These are phyloP conservation scores for Chitala chitala DNA, from an alignment of 2,113 vertebrate species.

Conservation along the genomic window DNA sequence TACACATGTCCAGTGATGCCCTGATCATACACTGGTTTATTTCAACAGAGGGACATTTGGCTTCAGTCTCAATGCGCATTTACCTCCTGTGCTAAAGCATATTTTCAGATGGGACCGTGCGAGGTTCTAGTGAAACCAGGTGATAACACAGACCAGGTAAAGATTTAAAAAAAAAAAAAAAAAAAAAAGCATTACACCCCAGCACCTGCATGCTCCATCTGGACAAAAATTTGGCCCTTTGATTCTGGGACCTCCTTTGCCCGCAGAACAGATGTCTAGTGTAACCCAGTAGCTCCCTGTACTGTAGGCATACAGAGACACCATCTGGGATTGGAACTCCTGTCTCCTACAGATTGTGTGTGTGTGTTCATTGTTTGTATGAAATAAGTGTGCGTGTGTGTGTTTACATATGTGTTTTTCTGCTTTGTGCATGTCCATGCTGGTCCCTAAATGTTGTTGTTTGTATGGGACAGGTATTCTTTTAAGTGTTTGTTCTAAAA, in stretches of 20 bases:
- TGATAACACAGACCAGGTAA: constrained; percentile 51
- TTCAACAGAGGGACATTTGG: not conserved
- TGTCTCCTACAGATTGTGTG: constrained; percentile 23
- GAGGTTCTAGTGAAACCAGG: constrained; percentile 50
- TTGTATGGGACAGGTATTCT: constrained; percentile 12
- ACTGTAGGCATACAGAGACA: constrained; percentile 56
- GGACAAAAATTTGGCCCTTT: constrained; percentile 55
- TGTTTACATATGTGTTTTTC: constrained; percentile 12
- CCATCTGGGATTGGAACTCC: constrained; percentile 57
- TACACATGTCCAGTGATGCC: not conserved
- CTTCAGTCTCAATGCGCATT: not conserved
- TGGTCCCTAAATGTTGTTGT: constrained; percentile 34
- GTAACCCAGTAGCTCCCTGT: constrained; percentile 59
- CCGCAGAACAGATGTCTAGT: constrained; percentile 64
- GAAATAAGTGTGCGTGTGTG: constrained; percentile 38
- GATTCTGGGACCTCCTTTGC: constrained; percentile 39
- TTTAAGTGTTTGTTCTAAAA: constrained; percentile 20
- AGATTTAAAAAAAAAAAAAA: constrained; percentile 7
- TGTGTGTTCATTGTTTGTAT: constrained; percentile 32
- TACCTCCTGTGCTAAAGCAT: not conserved
- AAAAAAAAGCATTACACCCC: not conserved
- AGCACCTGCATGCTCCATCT: constrained; percentile 51
- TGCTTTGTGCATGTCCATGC: constrained; percentile 34
- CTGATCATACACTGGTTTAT: not conserved
- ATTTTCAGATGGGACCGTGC: not conserved